phyloP scores from a whole-genome alignment of 1,140 invertebrate genomes.

The Anastrepha ludens region DNA sequence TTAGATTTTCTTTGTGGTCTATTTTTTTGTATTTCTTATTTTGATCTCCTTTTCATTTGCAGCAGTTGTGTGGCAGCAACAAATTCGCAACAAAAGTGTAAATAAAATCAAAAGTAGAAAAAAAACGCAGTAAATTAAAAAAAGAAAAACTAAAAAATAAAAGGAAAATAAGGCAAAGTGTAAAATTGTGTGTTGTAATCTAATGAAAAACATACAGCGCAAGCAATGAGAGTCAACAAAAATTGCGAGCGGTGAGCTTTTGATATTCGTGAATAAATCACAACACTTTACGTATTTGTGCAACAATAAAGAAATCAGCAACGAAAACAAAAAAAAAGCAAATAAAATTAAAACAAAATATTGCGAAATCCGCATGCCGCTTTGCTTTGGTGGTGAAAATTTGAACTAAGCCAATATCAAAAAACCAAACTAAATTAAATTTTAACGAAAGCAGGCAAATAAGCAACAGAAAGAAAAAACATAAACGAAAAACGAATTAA shows the following conservation, averaged over 20 bases:
- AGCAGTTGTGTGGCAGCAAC: constrained; percentile 49
- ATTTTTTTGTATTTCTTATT: neutral
- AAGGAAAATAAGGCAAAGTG: constrained; percentile 22
- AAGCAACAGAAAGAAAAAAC: neutral
- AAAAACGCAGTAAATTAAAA: neutral
- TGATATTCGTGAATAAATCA: constrained; percentile 16
- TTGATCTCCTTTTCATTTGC: constrained; percentile 28
- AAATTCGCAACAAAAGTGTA: constrained; percentile 34
- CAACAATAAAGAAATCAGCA: neutral
- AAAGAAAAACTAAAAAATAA: neutral
- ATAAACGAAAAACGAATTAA: neutral
- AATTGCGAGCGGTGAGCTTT: constrained; percentile 24
- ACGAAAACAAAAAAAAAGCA: neutral
- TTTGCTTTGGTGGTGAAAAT: constrained; percentile 32
- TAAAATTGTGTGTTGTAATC: constrained; percentile 36
- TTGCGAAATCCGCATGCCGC: constrained; percentile 14
- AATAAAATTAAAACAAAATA: neutral
- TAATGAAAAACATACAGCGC: constrained; percentile 1
- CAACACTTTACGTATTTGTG: neutral
- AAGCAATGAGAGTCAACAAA: constrained; percentile 24
- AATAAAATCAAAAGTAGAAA: constrained; percentile 4
- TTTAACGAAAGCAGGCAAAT: constrained; percentile 15
- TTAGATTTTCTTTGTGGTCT: constrained; percentile 5
- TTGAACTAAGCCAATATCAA: neutral
- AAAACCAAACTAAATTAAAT: constrained; percentile 17